Conservation (phyloP, 2,113 vertebrate species). For the Alligator mississippiensis region DNA sequence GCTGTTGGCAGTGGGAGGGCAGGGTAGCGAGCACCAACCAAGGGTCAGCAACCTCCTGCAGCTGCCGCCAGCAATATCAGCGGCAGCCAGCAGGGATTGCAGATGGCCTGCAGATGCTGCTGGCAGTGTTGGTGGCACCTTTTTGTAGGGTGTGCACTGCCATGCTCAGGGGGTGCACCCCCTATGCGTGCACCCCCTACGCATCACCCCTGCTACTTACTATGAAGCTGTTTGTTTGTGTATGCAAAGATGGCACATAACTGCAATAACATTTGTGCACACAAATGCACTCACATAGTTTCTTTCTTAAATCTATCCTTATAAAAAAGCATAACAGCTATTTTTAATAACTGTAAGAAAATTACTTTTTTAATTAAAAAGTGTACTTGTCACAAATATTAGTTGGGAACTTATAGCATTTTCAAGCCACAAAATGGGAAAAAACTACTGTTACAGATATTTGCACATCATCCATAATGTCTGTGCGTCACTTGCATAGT, state of each 20-base stretch:
- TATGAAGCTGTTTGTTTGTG: neutral
- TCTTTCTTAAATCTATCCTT: neutral
- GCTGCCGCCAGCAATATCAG: too few species aligned
- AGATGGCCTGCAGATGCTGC: too few species aligned
- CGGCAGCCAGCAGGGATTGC: too few species aligned
- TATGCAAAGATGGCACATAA: neutral
- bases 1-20: too few species aligned
- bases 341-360: neutral
- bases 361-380: neutral
- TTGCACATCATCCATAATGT: neutral
- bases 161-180: too few species aligned
- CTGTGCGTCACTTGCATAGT: neutral
- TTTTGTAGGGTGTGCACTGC: too few species aligned
- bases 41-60: too few species aligned
- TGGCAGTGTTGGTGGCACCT: too few species aligned
- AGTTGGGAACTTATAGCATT: neutral
- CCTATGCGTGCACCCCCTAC: neutral
- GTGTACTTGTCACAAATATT: neutral
- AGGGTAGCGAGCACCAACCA: too few species aligned
- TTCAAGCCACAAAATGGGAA: neutral
- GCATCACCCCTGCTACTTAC: too few species aligned
- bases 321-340: neutral
- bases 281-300: neutral
- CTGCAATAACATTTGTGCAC: neutral
- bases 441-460: neutral